Evolutionary conservation across 2,113 vertebrate species (phyloP).

Genomic region (Bos indicus): DNA sequence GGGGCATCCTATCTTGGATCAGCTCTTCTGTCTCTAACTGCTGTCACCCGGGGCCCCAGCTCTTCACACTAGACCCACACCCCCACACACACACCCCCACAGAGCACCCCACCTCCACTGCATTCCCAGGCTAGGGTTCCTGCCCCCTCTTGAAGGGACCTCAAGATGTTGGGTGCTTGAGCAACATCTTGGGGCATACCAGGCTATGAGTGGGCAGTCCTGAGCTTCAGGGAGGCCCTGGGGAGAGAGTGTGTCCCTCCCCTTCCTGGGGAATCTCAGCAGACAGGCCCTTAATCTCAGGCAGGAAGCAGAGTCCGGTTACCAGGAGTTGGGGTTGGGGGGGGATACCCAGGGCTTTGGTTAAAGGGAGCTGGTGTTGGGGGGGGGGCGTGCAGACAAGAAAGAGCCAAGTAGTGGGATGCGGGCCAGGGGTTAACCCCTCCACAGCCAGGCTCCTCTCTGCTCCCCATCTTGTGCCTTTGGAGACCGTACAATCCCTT

Average conservation of each 20-base stretch:
- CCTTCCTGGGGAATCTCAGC: slow-evolving; percentile 51
- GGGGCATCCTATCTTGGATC: neutral
- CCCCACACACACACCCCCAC: neutral
- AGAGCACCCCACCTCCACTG: neutral
- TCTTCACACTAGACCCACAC: neutral
- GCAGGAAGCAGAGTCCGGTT: slow-evolving; percentile 81
- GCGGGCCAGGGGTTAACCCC: slow-evolving; percentile 33
- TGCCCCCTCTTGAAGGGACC: neutral
- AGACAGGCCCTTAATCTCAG: slow-evolving; percentile 79
- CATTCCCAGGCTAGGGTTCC: neutral
- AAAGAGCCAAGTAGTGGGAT: neutral
- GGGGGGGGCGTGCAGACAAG: neutral
- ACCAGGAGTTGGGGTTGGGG: slow-evolving; percentile 53
- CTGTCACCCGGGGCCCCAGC: neutral
- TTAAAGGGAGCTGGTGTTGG: neutral
- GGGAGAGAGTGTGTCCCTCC: neutral
- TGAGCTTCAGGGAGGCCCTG: neutral
- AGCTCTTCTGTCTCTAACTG: neutral
- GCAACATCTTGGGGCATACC: neutral
- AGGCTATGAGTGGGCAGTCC: neutral
- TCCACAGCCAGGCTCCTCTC: neutral
- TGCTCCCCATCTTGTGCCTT: neutral
- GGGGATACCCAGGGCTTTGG: slow-evolving; percentile 35
- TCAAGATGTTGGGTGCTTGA: neutral
- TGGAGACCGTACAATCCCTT: neutral